A percentile compares a stretch with the other conserved stretches of the same genome.
phyloP scores from a whole-genome alignment of 2,113 vertebrate genomes.

The Nanorana parkeri region DNA sequence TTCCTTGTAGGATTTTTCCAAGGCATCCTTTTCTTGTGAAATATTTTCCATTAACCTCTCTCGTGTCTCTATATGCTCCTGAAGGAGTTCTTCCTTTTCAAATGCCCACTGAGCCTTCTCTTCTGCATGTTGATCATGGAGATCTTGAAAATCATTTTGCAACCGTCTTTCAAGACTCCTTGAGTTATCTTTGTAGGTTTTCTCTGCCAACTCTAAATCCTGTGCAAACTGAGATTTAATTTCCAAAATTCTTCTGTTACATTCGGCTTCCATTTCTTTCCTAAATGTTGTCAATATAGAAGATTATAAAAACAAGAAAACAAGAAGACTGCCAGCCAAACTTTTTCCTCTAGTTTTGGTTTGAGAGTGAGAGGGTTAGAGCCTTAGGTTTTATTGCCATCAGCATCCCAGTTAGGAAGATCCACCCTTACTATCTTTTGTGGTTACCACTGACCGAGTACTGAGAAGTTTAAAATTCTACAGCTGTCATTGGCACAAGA shows the following conservation, averaged over 20 bases:
- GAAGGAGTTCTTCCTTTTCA: constrained; percentile 73
- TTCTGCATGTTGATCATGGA: constrained; percentile 69
- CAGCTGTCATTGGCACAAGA: too few relatives aligned
- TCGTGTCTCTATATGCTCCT: constrained; percentile 68
- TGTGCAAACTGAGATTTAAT: constrained; percentile 79
- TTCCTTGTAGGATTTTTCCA: constrained; percentile 74
- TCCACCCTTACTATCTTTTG: too few relatives aligned
- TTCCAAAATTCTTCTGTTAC: constrained; percentile 79
- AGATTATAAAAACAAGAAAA: constrained; percentile 67
- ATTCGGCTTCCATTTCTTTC: constrained; percentile 83
- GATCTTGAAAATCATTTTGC: constrained; percentile 71
- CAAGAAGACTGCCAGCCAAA: not conserved
- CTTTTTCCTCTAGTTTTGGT: too few relatives aligned
- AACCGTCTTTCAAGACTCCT: constrained; percentile 73
- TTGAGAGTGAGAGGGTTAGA: too few relatives aligned
- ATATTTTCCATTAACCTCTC: constrained; percentile 68
- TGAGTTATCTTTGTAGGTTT: constrained; percentile 73
- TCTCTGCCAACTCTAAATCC: constrained; percentile 74
- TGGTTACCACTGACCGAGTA: too few relatives aligned
- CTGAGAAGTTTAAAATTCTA: too few relatives aligned
- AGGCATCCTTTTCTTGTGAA: constrained; percentile 67
- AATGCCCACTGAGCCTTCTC: constrained; percentile 81
- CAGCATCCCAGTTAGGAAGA: too few relatives aligned
- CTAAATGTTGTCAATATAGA: constrained; percentile 83
- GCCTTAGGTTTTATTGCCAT: too few relatives aligned